Percentiles rank a stretch among this genome's conserved stretches.
Evolutionary conservation across 2,797 vertebrate species (phyloP).

Genomic region (Syngnathus acus): DNA sequence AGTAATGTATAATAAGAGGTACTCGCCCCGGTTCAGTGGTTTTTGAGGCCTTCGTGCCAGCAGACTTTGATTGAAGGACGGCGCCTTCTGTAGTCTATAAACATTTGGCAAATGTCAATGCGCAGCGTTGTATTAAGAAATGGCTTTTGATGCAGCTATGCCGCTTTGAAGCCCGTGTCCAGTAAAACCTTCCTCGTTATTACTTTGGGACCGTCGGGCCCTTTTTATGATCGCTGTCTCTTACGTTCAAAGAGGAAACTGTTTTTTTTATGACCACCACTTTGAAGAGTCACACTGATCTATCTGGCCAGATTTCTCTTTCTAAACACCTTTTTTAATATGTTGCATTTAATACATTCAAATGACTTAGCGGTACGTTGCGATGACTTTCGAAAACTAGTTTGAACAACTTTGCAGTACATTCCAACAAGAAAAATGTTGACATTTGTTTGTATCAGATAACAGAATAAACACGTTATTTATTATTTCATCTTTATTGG

Average conservation of each 20-base stretch:
- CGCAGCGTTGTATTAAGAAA: background rate
- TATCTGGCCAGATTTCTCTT: background rate
- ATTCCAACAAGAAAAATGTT: no score
- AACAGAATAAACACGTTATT: background rate
- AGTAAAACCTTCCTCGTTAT: slow-evolving; percentile 1
- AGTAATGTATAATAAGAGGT: background rate
- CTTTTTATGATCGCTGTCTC: slow-evolving; percentile 3
- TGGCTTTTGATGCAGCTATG: background rate
- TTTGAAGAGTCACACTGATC: background rate
- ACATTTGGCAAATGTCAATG: slow-evolving; percentile 4
- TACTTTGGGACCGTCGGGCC: background rate
- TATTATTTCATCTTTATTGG: background rate
- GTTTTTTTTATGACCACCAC: background rate
- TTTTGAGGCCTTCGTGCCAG: background rate
- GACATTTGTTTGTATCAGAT: background rate
- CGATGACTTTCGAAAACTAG: no score
- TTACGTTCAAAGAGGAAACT: background rate
- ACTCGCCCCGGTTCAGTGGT: background rate
- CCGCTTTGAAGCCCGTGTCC: background rate
- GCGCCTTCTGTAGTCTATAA: background rate
- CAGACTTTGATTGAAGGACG: background rate
- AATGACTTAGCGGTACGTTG: no score
- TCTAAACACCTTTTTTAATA: background rate
- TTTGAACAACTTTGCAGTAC: no score
- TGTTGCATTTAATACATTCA: background rate